Conservation (phyloP, 23 tunicate species). For the Styela clava region DNA sequence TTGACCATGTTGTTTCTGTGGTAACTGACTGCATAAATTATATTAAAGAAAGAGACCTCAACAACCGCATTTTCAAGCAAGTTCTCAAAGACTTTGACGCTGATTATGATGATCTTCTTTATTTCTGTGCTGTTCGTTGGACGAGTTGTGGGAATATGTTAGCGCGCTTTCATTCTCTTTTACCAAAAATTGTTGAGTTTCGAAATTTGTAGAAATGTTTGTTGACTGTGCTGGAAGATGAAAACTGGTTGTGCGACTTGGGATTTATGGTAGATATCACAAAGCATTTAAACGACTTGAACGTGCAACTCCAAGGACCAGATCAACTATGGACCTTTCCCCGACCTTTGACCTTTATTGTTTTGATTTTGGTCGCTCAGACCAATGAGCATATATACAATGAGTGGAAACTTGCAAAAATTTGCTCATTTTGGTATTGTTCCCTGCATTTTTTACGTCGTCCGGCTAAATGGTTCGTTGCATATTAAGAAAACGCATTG, state of each 20-base stretch:
- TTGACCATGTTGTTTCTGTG: conserved; percentile 47
- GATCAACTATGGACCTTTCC: too few relatives aligned
- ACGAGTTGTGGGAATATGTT: conserved; percentile 53
- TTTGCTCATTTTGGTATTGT: too few relatives aligned
- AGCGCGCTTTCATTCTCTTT: conserved; percentile 41
- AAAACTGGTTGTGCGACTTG: conserved; percentile 67
- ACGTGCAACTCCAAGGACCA: conserved; percentile 47
- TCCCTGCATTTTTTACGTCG: too few relatives aligned
- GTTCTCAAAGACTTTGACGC: conserved; percentile 46
- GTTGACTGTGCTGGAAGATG: conserved; percentile 39
- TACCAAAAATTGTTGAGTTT: conserved; percentile 26
- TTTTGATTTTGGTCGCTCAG: too few relatives aligned
- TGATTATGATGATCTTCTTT: conserved; percentile 45
- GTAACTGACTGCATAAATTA: conserved; percentile 52
- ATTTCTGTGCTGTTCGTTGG: conserved; percentile 43
- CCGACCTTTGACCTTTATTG: too few relatives aligned
- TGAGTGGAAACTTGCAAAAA: too few relatives aligned
- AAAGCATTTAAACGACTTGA: conserved; percentile 41
- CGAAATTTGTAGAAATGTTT: conserved; percentile 37
- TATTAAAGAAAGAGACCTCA: conserved; percentile 65
- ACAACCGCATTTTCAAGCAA: conserved; percentile 63
- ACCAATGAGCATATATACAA: too few relatives aligned
- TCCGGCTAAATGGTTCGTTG: too few relatives aligned
- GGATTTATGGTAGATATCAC: conserved; percentile 61
- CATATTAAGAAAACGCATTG: too few relatives aligned